A percentile compares a stretch with the other conserved stretches of the same genome.
phyloP scores from a whole-genome alignment of 2,888 invertebrate species.

The Glaucopsyche alexis region DNA sequence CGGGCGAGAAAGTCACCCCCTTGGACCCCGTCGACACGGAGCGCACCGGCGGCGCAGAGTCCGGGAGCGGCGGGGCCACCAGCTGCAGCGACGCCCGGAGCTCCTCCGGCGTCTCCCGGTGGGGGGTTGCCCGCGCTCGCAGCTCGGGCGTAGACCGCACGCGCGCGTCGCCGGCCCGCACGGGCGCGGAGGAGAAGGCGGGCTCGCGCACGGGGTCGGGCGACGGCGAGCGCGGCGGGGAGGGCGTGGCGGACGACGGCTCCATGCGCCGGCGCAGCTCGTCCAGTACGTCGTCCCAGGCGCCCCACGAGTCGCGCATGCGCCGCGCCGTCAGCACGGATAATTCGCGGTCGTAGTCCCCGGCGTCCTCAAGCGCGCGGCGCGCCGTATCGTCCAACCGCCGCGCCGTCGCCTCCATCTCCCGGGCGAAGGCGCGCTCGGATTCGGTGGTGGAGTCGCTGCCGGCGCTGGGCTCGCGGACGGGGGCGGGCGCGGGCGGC shows the following conservation, averaged over 20 bases:
- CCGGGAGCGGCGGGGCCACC: conserved; percentile 65
- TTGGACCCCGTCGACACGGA: conserved; percentile 74
- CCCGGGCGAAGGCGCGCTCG: conserved; percentile 66
- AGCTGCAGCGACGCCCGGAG: conserved; percentile 77
- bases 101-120: conserved; percentile 72
- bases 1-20: conserved; percentile 89
- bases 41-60: conserved; percentile 58
- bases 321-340: conserved; percentile 78
- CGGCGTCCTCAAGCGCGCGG: conserved; percentile 72
- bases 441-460: conserved; percentile 75
- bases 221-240: conserved; percentile 66
- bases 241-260: conserved; percentile 62
- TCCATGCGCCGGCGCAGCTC: conserved; percentile 69
- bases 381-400: conserved; percentile 67
- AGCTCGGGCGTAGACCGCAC: conserved; percentile 83
- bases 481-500: conserved; percentile 51
- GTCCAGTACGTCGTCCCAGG: conserved; percentile 74
- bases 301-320: conserved; percentile 72
- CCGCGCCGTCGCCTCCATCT: conserved; percentile 72
- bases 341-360: conserved; percentile 77
- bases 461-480: conserved; percentile 68
- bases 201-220: conserved; percentile 69
- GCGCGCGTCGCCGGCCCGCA: conserved; percentile 71
- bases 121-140: conserved; percentile 64
- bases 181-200: conserved; percentile 80